Percentiles rank a stretch among this genome's conserved stretches.
Evolutionary conservation across 2,113 vertebrate species (phyloP).

Genomic region (Melanerpes aurifrons): DNA sequence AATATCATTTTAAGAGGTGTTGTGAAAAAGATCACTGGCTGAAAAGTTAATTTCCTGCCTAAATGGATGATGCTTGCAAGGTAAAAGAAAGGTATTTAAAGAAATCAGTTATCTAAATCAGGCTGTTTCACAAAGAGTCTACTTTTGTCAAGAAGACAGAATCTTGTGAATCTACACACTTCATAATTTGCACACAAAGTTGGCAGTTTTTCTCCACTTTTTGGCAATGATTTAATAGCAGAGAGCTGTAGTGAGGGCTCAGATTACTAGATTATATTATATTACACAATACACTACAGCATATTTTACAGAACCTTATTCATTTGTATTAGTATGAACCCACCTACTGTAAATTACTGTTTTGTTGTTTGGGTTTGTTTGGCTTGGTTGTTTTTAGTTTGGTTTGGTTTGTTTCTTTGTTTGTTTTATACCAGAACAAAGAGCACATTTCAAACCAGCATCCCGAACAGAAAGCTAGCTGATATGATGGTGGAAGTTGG

Average conservation of each 20-base stretch:
- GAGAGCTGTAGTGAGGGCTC: conserved; percentile 24
- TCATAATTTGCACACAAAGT: conserved; percentile 57
- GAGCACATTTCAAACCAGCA: neutral
- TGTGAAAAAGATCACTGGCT: conserved; percentile 46
- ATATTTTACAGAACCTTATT: conserved; percentile 20
- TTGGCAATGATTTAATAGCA: conserved; percentile 51
- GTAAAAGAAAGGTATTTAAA: conserved; percentile 47
- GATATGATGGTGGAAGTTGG: neutral
- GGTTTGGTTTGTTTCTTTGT: no score
- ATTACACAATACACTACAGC: conserved; percentile 30
- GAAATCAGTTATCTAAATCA: conserved; percentile 36
- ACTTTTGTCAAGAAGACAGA: conserved; percentile 52
- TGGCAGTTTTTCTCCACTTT: conserved; percentile 37
- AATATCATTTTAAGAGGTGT: conserved; percentile 48
- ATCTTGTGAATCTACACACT: conserved; percentile 58
- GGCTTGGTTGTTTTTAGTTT: no score
- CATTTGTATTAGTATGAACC: conserved; percentile 7
- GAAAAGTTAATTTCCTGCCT: conserved; percentile 69
- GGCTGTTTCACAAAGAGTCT: conserved; percentile 42
- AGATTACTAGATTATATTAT: conserved; percentile 51
- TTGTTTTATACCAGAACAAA: neutral
- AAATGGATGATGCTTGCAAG: conserved; percentile 38
- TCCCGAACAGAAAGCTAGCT: neutral
- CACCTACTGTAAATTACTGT: neutral
- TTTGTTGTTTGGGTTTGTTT: no score